phyloP scores from a whole-genome alignment of 2,797 vertebrate species.

The Xerus rutilus region DNA sequence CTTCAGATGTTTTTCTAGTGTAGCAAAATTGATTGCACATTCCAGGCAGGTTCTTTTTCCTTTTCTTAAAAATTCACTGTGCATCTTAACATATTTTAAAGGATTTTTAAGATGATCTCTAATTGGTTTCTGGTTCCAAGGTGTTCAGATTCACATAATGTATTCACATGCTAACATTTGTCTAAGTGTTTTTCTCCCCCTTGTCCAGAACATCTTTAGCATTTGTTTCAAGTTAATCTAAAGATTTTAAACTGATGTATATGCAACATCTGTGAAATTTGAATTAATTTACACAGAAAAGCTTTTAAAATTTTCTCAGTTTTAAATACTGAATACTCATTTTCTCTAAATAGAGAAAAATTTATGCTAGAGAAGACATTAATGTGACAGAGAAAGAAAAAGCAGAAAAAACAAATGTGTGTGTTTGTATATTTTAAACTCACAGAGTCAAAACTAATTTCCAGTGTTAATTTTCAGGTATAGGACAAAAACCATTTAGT shows the following conservation, averaged over 20 bases:
- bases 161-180: constrained; percentile 31
- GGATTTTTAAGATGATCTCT: not conserved
- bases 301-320: constrained; percentile 9
- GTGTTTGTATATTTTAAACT: not conserved
- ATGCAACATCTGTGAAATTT: constrained; percentile 44
- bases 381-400: not conserved
- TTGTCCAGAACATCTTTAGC: constrained; percentile 42
- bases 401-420: not conserved
- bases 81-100: constrained; percentile 18
- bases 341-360: constrained; percentile 26
- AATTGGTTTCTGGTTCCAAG: constrained; percentile 49
- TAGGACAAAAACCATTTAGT: not conserved
- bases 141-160: not conserved
- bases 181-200: not conserved
- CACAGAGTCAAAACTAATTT: constrained; percentile 3
- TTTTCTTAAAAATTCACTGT: constrained; percentile 55
- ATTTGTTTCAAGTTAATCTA: constrained; percentile 62
- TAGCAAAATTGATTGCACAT: constrained; percentile 1
- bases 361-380: not conserved
- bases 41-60: not conserved
- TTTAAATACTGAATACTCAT: constrained; percentile 59
- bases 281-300: constrained; percentile 70
- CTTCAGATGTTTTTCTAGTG: not conserved
- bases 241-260: constrained; percentile 60
- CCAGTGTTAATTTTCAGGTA: not conserved